Base-by-base conservation (phyloP, 2,797 vertebrate species). In the Hylomyscus alleni region DNA sequence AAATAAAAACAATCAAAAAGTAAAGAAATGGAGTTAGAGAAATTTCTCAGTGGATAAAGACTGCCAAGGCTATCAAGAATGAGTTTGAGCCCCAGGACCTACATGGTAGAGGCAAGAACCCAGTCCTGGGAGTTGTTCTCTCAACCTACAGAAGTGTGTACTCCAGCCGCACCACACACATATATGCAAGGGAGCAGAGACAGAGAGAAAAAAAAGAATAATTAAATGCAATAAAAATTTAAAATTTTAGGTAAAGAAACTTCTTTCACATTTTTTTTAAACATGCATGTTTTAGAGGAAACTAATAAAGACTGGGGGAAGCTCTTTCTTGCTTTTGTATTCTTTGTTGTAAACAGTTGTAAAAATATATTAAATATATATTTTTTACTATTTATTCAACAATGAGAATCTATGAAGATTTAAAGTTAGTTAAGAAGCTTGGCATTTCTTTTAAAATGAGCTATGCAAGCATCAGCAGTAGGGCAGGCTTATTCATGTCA, bases 381-480 rank as follows among this genome's bases (percentile, higher is more conserved):
- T 1, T 19, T 75, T 56, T 34, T 22, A 72, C 40, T 37, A 13
- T 31, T 20, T 31, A 67, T 67, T 69, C 58, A 86, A 73, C 11
- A 96, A 1, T 58, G 29, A 92, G 9, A 86, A 6, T 77, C 52
- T 69, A 37, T 3, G n/a, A 50, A 76, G 24, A 19, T 9, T 58
- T 65, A 26, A 93, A 82, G 73, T 89, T 34, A 83, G 67, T 92
- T 47, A 67, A 87, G 44, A n/a, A 50, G n/a, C 82, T 54, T 72
- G 54, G 62, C 60, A 44, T 80, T 83, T 50, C 20, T 85, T 90
- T 80, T 44, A 56, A 80, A 83, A 50, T 62, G 62, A 83, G 54
- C 26, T 14, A 50, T 29, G 11, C 52, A 62, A 80, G 62, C 26
- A 87, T 26, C 12, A 44, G 4, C 40, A 22, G 12, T 11, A 20